Base-by-base conservation (phyloP, 1,140 invertebrate species). In the Papilio machaon region DNA sequence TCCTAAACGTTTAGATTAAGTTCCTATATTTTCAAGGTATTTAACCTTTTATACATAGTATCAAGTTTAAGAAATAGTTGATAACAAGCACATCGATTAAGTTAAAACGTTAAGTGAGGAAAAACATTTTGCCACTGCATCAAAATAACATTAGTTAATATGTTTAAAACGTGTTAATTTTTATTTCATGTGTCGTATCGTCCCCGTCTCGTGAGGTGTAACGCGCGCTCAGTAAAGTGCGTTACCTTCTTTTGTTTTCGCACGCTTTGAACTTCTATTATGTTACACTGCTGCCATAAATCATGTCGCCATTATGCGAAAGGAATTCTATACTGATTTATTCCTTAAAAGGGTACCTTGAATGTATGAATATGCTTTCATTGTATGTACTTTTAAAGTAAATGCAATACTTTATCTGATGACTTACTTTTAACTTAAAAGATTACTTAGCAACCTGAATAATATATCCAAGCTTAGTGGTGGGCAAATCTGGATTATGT, bases 201-300 rank as follows among this genome's bases (percentile, higher is more conserved):
- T 70, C 4, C 5, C 64, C 64, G 64, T 70, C 11, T 38, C 64
- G 64, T 70, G 11, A 35, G 13, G 64, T 70, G 64, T 70, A 70
- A 70, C 10, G 23, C 30, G 30, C 13, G 64, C 30, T 70, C 64
- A 4, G 8, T 73, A n/a, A 47, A 46, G 47, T 30, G 74, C 74
- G 46, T 49, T 47, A 76, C 74, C 46, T 76, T 46, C 74, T 76
- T 76, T 76, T 76, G 74, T 76, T 76, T 76, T 76, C 74, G 74
- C 74, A 76, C 74, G 74, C 74, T 76, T 49, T 54, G 74, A 49
- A 76, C 74, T 76, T 52, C 74, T 76, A 52, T 76, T 49, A 76
- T 76, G 74, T 76, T 76, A 49, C 46, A 52, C 43, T 46, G 47
- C 74, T 49, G 19, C n/a, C 47, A 76, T 76, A 76, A 76, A 76